Evolutionary conservation across 2,888 invertebrate species (phyloP).

Genomic region (Calameuta filiformis): DNA sequence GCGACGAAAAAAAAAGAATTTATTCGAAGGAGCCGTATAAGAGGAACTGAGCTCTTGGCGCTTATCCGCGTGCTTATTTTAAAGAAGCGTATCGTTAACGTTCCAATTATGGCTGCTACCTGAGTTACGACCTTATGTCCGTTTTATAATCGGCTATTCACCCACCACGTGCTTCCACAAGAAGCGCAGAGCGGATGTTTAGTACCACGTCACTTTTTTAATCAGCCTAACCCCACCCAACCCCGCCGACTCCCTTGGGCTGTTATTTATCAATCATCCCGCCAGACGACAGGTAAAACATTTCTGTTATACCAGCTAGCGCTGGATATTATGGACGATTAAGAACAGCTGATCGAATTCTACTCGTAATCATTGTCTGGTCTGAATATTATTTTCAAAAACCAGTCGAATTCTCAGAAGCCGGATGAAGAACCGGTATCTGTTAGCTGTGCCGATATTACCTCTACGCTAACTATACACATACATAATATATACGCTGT

Average conservation of each 20-base stretch:
- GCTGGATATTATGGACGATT: neutral
- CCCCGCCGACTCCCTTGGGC: slow-evolving; percentile 1
- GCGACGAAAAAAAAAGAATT: neutral
- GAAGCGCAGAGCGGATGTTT: slow-evolving; percentile 27
- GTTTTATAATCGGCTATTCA: neutral
- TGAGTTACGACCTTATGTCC: neutral
- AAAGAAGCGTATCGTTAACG: neutral
- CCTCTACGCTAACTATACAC: too few relatives aligned
- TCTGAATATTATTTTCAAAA: neutral
- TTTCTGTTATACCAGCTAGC: neutral
- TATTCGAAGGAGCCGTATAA: neutral
- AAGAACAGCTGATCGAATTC: neutral
- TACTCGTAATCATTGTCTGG: neutral
- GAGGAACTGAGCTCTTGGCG: neutral
- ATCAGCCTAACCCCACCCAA: slow-evolving; percentile 19
- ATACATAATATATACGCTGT: neutral
- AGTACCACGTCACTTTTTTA: slow-evolving; percentile 24
- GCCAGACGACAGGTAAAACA: slow-evolving; percentile 6
- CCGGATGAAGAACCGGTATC: neutral
- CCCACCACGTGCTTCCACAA: slow-evolving; percentile 14
- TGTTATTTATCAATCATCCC: slow-evolving; percentile 27
- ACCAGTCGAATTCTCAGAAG: neutral
- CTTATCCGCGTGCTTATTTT: neutral
- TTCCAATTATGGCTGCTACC: neutral
- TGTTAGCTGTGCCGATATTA: too few relatives aligned